Conservation (phyloP, 2,113 vertebrate species). For the Irena cyanogastra region DNA sequence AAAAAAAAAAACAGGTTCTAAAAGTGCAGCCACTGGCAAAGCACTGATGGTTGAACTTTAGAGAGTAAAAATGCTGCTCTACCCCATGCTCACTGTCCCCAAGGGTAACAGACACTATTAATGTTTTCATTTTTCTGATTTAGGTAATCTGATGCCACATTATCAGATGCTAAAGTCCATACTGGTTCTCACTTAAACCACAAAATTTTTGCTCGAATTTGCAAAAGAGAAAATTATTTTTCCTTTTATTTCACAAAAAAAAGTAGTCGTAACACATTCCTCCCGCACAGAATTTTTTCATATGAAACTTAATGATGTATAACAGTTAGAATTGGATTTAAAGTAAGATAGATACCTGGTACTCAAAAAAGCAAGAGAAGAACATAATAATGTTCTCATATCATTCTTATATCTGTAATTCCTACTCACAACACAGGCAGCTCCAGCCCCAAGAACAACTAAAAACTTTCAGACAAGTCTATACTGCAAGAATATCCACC, state of each 20-base stretch:
- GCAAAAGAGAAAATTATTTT: not conserved
- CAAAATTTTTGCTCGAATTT: not conserved
- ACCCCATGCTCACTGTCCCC: not conserved
- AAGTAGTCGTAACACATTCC: not conserved
- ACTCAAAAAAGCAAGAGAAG: not conserved
- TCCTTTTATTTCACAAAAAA: not conserved
- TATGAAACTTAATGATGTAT: not conserved
- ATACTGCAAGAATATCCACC: not conserved
- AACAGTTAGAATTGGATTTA: not conserved
- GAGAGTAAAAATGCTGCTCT: not conserved
- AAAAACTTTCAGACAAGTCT: not conserved
- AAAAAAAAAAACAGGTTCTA: not conserved
- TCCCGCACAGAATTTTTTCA: not conserved
- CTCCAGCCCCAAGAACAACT: not conserved
- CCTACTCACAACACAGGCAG: not conserved
- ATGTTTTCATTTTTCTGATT: not conserved
- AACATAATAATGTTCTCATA: not conserved
- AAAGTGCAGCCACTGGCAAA: not conserved
- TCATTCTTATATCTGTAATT: not conserved
- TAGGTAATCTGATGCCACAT: not conserved
- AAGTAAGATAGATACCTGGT: not conserved
- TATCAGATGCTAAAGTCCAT: not conserved
- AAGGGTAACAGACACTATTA: not conserved
- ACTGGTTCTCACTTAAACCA: not conserved
- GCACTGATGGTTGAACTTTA: not conserved